phyloP scores from a whole-genome alignment of 2,113 vertebrate genomes.

The Sceloporus tristichus region DNA sequence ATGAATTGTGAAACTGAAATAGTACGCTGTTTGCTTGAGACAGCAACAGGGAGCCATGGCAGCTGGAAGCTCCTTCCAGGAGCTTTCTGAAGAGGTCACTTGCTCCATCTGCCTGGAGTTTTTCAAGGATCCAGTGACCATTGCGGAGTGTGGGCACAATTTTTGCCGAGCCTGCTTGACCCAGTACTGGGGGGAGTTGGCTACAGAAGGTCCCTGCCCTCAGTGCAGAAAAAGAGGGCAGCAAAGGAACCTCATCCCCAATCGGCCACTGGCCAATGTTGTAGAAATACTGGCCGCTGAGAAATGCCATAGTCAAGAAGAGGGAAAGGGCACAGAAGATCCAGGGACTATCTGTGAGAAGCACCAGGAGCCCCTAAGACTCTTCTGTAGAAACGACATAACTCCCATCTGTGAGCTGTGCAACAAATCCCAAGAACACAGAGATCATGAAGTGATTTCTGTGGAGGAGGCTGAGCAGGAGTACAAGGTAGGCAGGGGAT shows the following conservation, averaged over 20 bases:
- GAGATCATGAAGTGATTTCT: not conserved
- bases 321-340: too few species aligned
- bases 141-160: conserved; percentile 2
- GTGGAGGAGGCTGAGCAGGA: not conserved
- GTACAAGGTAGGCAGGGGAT: not conserved
- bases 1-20: too few species aligned
- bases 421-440: not conserved
- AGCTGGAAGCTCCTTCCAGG: not conserved
- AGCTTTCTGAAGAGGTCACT: not conserved
- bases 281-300: not conserved
- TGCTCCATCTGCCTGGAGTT: conserved; percentile 4
- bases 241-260: not conserved
- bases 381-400: not conserved
- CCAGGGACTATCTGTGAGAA: not conserved
- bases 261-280: not conserved
- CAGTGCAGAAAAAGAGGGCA: not conserved
- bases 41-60: not conserved
- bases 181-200: not conserved
- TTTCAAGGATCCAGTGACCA: conserved; percentile 1
- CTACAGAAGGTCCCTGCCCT: not conserved
- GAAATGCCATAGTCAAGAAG: not conserved
- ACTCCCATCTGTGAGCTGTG: not conserved
- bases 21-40: too few species aligned
- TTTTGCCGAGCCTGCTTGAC: not conserved
- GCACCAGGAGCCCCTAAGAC: not conserved